A percentile compares a stretch with the other conserved stretches of the same genome.
These are phyloP conservation scores for Anolis carolinensis DNA, from an alignment of 2,113 vertebrate species.

Conservation along the genomic window DNA sequence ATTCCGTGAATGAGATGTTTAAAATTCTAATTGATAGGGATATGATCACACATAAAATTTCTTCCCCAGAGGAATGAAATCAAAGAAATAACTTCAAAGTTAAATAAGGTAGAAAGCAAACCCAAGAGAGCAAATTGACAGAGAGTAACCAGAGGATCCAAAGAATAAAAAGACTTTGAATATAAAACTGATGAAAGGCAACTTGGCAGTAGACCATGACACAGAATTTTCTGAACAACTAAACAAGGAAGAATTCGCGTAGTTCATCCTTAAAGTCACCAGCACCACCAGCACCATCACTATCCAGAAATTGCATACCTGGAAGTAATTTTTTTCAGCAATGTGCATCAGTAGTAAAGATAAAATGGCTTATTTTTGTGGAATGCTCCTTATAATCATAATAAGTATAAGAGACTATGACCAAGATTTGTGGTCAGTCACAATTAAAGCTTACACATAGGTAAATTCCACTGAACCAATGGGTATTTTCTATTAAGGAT, in stretches of 20 bases:
- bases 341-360: neutral
- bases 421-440: too few relatives aligned
- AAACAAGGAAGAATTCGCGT: neutral
- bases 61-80: slow-evolving; percentile 25
- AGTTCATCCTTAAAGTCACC: neutral
- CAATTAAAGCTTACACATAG: too few relatives aligned
- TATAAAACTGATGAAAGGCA: slow-evolving; percentile 52
- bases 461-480: too few relatives aligned
- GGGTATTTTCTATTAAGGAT: too few relatives aligned
- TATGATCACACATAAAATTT: slow-evolving; percentile 40
- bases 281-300: neutral
- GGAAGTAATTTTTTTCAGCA: neutral
- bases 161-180: slow-evolving; percentile 36
- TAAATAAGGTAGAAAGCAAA: slow-evolving; percentile 52
- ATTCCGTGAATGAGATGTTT: slow-evolving; percentile 30
- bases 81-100: slow-evolving; percentile 59
- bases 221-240: neutral
- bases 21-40: slow-evolving; percentile 56
- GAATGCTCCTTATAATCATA: neutral
- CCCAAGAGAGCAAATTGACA: slow-evolving; percentile 45
- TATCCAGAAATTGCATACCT: neutral
- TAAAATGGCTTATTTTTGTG: neutral
- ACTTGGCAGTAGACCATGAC: slow-evolving; percentile 30
- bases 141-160: slow-evolving; percentile 29
- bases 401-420: neutral